phyloP scores from a whole-genome alignment of 2,888 invertebrate species.

The Coremacera marginata region DNA sequence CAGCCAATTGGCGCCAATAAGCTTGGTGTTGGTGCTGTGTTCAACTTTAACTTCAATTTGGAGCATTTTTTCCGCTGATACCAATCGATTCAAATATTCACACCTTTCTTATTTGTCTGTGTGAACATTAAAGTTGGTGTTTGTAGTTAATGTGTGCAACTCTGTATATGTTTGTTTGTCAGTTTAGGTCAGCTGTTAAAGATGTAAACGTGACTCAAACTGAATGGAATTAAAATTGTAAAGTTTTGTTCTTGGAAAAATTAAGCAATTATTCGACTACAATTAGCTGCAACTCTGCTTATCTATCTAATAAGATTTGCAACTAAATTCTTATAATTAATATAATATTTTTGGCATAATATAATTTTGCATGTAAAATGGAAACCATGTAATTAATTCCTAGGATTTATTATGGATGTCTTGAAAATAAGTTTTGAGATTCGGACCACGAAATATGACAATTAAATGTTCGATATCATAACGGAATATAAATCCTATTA shows the following conservation, averaged over 20 bases:
- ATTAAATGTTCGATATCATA: too few relatives aligned
- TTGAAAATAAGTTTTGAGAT: too few relatives aligned
- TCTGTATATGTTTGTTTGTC: neutral
- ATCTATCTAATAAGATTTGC: neutral
- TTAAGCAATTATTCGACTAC: conserved; percentile 55
- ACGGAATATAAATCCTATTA: too few relatives aligned
- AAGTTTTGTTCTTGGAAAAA: conserved; percentile 52
- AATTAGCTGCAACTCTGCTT: neutral
- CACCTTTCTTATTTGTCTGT: conserved; percentile 15
- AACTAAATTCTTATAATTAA: too few relatives aligned
- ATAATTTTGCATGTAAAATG: too few relatives aligned
- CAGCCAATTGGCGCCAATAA: neutral
- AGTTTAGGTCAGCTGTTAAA: neutral
- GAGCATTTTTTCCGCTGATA: conserved; percentile 26
- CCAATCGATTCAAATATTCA: conserved; percentile 31
- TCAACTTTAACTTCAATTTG: conserved; percentile 2
- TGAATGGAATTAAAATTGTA: neutral
- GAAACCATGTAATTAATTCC: too few relatives aligned
- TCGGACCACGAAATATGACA: too few relatives aligned
- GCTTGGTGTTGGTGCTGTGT: neutral
- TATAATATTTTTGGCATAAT: too few relatives aligned
- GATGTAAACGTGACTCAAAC: conserved; percentile 11
- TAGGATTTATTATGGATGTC: too few relatives aligned
- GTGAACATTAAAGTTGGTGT: neutral
- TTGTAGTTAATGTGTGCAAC: too few relatives aligned